Conservation (phyloP, 2,888 invertebrate genomes). For the Agonum fuliginosum region DNA sequence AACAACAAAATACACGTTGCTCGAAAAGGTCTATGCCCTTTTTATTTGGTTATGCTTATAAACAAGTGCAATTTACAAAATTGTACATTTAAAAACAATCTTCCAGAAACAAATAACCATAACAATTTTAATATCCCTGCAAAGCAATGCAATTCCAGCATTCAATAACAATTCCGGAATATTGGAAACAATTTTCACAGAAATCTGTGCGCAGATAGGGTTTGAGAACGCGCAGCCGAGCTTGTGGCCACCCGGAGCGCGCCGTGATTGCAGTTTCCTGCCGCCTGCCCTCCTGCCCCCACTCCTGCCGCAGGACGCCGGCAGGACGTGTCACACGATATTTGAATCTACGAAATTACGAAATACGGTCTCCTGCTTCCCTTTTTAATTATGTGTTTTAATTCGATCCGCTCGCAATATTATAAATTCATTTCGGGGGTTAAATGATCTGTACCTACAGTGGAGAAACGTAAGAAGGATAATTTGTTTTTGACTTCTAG, state of each 20-base stretch:
- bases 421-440: conserved; percentile 40
- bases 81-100: too few species aligned
- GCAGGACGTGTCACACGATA: conserved; percentile 44
- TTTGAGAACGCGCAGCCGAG: not conserved
- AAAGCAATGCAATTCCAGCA: too few species aligned
- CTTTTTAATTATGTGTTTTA: conserved; percentile 52
- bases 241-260: conserved; percentile 10
- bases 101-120: too few species aligned
- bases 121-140: too few species aligned
- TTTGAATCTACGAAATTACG: conserved; percentile 46
- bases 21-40: too few species aligned
- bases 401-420: conserved; percentile 49
- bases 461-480: not conserved
- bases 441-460: conserved; percentile 1
- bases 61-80: too few species aligned
- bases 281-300: not conserved
- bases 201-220: not conserved
- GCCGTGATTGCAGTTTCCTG: conserved; percentile 39
- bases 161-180: not conserved
- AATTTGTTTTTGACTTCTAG: conserved; percentile 36
- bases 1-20: too few species aligned
- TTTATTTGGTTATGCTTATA: too few species aligned
- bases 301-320: not conserved
- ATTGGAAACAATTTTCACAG: not conserved
- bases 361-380: conserved; percentile 41